Conservation (phyloP, 2,888 invertebrate species). For the Trissolcus brochymenae region DNA sequence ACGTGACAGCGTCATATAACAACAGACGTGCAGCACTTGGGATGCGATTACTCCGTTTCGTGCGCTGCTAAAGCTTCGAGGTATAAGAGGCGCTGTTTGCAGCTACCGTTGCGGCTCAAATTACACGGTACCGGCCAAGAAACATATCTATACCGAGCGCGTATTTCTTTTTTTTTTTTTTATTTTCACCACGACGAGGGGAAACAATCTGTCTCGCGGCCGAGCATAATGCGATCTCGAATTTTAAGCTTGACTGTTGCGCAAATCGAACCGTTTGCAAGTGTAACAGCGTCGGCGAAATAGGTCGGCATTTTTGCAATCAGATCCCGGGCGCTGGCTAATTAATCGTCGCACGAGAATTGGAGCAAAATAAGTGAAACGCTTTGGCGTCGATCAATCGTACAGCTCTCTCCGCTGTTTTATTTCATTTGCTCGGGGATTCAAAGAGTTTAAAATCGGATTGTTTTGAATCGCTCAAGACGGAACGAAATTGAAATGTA, state of each 20-base stretch:
- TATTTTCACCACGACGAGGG: conserved; percentile 38
- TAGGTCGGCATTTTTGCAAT: background rate
- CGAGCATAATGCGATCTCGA: conserved; percentile 26
- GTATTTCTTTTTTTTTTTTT: background rate
- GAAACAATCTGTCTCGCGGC: conserved; percentile 41
- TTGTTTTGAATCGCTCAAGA: conserved; percentile 21
- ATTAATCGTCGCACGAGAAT: conserved; percentile 31
- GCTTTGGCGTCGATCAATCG: conserved; percentile 4
- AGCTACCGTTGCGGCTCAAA: conserved; percentile 55
- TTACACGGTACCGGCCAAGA: conserved; percentile 41
- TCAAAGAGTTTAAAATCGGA: conserved; percentile 10
- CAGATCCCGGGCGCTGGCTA: background rate
- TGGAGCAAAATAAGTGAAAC: conserved; percentile 31
- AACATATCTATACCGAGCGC: conserved; percentile 36
- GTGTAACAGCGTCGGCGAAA: background rate
- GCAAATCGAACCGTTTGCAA: conserved; percentile 26
- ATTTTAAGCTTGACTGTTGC: conserved; percentile 4
- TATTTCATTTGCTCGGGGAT: conserved; percentile 22
- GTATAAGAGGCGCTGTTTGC: conserved; percentile 40
- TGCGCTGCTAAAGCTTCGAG: conserved; percentile 39
- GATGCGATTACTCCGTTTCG: conserved; percentile 47
- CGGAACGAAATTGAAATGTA: conserved; percentile 12
- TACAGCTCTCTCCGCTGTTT: conserved; percentile 11
- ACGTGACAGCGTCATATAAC: conserved; percentile 45
- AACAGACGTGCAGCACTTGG: conserved; percentile 22